These are phyloP conservation scores for Aeoliscus strigatus DNA, from an alignment of 2,797 vertebrate genomes.

Conservation along the genomic window DNA sequence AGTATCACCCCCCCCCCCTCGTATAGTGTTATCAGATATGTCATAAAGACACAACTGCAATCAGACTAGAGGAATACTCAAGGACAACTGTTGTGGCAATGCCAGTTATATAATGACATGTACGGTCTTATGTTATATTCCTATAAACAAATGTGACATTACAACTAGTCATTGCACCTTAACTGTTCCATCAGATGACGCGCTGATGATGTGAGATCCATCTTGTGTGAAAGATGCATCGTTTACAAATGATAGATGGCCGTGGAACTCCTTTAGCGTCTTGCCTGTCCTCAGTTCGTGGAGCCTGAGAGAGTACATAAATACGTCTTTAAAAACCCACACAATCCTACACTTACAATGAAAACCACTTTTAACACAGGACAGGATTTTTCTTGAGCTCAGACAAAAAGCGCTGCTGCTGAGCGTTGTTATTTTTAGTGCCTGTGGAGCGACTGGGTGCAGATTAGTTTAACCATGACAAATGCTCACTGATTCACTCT, in stretches of 20 bases:
- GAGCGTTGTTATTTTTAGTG: constrained; percentile 57
- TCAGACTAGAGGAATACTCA: too few relatives aligned
- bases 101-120: too few relatives aligned
- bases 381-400: constrained; percentile 12
- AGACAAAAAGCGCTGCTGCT: constrained; percentile 30
- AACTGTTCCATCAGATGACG: constrained; percentile 94
- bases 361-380: too few relatives aligned
- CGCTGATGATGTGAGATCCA: constrained; percentile 91
- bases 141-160: too few relatives aligned
- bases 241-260: constrained; percentile 95
- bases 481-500: constrained; percentile 31
- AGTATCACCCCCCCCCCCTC: too few relatives aligned
- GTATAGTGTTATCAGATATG: too few relatives aligned
- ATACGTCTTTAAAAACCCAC: too few relatives aligned
- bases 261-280: constrained; percentile 92
- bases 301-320: too few relatives aligned
- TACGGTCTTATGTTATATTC: too few relatives aligned
- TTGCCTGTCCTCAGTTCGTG: constrained; percentile 96
- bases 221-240: constrained; percentile 95
- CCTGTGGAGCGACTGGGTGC: constrained; percentile 25
- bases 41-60: too few relatives aligned
- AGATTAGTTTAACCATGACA: constrained; percentile 45
- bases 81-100: too few relatives aligned
- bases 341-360: too few relatives aligned
- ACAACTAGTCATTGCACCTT: constrained; percentile 83